Conservation (phyloP, 2,888 invertebrate species). For the Lomographa bimaculata region DNA sequence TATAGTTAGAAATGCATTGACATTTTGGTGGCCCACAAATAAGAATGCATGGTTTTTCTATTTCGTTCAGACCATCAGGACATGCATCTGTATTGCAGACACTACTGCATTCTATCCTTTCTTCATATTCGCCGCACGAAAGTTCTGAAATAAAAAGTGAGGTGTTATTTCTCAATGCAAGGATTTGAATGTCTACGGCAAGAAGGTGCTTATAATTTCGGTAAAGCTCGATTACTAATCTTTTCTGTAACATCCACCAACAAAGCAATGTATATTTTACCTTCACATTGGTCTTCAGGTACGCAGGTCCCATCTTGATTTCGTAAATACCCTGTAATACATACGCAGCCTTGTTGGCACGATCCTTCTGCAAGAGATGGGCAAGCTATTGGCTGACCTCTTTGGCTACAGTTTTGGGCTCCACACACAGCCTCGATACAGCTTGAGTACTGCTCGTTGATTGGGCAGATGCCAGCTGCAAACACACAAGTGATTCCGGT, state of each 20-base stretch:
- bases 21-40: conserved; percentile 6
- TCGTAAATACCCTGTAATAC: conserved; percentile 10
- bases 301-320: conserved; percentile 12
- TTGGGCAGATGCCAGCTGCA: conserved; percentile 4
- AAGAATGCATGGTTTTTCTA: neutral
- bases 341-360: conserved; percentile 19
- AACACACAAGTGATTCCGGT: too few species aligned
- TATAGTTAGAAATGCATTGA: too few species aligned
- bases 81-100: conserved; percentile 4
- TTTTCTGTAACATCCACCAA: too few species aligned
- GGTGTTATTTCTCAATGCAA: too few species aligned
- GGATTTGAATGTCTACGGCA: too few species aligned
- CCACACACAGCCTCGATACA: conserved; percentile 31
- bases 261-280: too few species aligned
- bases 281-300: conserved; percentile 11
- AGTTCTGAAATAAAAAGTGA: conserved; percentile 2
- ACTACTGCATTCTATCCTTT: conserved; percentile 1
- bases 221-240: too few species aligned
- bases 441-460: conserved; percentile 13
- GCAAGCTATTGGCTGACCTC: conserved; percentile 28
- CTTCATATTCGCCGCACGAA: conserved; percentile 18
- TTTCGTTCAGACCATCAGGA: neutral
- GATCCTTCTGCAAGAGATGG: conserved; percentile 5
- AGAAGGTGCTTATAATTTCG: too few species aligned
- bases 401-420: conserved; percentile 34